Conservation (phyloP, 2,888 invertebrate species). For the Pristionchus arcanus region DNA sequence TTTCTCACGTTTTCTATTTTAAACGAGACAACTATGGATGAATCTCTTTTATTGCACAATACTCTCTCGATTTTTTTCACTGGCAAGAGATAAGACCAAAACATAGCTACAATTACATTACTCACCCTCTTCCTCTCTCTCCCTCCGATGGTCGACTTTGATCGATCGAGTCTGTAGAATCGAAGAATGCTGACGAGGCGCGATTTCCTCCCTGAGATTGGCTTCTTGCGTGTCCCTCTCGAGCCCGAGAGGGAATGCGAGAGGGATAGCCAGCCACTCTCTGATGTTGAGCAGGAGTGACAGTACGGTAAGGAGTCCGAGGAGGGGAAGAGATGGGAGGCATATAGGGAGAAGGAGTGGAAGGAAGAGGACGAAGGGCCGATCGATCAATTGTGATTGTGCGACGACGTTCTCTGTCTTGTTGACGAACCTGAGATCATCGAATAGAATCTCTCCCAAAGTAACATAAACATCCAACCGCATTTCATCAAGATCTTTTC, state of each 20-base stretch:
- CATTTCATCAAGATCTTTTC: too few relatives aligned
- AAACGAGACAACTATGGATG: too few relatives aligned
- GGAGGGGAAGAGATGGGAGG: neutral
- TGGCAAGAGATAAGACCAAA: neutral
- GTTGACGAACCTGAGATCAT: neutral
- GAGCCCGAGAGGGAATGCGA: slow-evolving; percentile 6
- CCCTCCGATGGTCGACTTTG: neutral
- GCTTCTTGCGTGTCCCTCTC: neutral
- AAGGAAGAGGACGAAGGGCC: neutral
- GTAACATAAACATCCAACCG: too few relatives aligned
- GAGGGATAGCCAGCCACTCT: neutral
- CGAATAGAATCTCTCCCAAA: neutral
- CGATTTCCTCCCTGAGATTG: neutral
- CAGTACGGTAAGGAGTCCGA: neutral
- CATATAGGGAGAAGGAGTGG: neutral
- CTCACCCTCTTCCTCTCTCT: neutral
- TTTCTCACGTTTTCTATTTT: too few relatives aligned
- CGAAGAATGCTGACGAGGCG: slow-evolving; percentile 1
- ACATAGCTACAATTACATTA: neutral
- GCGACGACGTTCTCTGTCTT: neutral
- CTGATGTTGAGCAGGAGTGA: slow-evolving; percentile 28
- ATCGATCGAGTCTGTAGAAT: neutral
- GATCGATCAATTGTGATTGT: neutral
- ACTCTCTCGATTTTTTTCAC: neutral
- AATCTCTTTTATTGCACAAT: too few relatives aligned